Conservation (phyloP, 2,797 vertebrate genomes). For the Sebastolobus altivelis region DNA sequence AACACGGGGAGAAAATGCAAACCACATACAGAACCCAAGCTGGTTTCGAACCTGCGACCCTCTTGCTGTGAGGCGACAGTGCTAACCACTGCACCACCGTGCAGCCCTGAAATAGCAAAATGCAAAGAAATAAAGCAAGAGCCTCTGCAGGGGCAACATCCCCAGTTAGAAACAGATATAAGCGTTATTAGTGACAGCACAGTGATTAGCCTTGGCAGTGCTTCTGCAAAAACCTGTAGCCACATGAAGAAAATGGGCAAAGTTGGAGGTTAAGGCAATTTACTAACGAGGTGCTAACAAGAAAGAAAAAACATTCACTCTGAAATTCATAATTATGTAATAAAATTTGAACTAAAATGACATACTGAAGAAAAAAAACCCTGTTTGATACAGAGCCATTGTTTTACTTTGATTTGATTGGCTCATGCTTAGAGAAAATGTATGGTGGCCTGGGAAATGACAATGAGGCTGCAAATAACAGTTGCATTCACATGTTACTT, state of each 20-base stretch:
- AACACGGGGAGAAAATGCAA: no score
- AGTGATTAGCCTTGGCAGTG: not conserved
- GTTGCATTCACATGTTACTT: not conserved
- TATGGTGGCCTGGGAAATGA: not conserved
- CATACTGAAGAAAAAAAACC: not conserved
- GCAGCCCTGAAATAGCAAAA: conserved; percentile 7
- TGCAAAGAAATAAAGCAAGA: not conserved
- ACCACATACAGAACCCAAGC: no score
- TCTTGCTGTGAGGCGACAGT: no score
- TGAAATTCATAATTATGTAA: not conserved
- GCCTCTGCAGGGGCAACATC: not conserved
- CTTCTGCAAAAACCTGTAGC: not conserved
- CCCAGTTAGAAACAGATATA: conserved; percentile 2
- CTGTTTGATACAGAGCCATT: not conserved
- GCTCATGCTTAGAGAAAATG: not conserved
- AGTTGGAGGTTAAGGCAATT: not conserved
- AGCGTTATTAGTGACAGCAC: conserved; percentile 11
- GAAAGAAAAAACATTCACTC: not conserved
- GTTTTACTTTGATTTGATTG: not conserved
- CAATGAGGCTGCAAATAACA: not conserved
- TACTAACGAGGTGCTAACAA: not conserved
- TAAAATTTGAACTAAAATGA: not conserved
- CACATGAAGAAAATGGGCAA: not conserved
- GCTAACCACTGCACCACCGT: no score
- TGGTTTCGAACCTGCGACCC: no score